Base-by-base conservation (phyloP, 2,888 invertebrate genomes). In the Schizaphis graminum region DNA sequence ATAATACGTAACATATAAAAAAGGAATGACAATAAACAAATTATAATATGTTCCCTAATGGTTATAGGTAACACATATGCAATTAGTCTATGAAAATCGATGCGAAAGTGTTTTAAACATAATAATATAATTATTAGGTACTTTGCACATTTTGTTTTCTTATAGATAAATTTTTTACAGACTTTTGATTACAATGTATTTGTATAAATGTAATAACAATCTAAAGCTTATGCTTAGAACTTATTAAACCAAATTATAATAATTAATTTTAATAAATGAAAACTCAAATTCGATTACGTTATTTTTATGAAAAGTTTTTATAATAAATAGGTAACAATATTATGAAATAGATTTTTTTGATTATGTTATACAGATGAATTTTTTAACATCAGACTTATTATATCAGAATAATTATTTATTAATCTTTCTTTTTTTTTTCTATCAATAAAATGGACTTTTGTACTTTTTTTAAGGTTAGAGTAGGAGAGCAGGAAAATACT, bases 161-260 rank as follows among this genome's bases (percentile, higher is more conserved):
- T 87, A 87, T 35, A 67, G 44, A 86, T 91, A 87, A 28, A 89
- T 67, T 56, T 89, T 89, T 3, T 41, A 93, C 92, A 92, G 88
- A 92, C 92, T 92, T 93, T 93, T 93, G 88, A 77, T 89, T 89
- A 88, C 77, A 41, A 89, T n/a, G n/a, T 77, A 77, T 93, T 89
- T 77, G 28, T 93, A 93, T 93, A 89, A 93, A 89, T 77, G 77
- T 92, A 77, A 92, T 67, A 92, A 92, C 86, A 91, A 57, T 88
- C 88, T 88, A 67, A 67, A 88, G 53, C 41, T 3, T 88, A 67
- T 67, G 53, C 41, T 3, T 88, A 53, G n/a, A 88, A 67, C 47
- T 35, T 91, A 91, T 91, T 41, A 53, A 41, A 86, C 44, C 44
- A 91, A 84, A 57, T 57, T 44, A 87, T 28, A 89, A 89, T 44